Base-by-base conservation (phyloP, 2,888 invertebrate species). In the Athalia circularis region DNA sequence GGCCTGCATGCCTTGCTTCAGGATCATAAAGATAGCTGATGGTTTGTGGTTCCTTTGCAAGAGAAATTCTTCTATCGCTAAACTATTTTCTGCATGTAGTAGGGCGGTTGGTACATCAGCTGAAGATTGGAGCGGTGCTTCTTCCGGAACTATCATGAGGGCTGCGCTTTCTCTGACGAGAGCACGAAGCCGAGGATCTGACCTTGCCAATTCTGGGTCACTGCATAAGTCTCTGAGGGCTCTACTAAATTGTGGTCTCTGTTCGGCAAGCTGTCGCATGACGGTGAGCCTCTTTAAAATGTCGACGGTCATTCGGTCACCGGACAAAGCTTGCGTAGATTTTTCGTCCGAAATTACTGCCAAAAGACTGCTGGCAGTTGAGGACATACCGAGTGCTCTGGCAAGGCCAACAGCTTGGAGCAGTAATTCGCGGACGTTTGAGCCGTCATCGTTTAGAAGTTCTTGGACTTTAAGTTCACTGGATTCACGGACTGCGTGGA, bases 31-130 rank as follows among this genome's bases (percentile, higher is more conserved):
- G 5, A 89, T 89, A 0, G 94, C 93, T 8, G 93, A 93, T 0
- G 92, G 92, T 81, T 92, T 92, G 81, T 92, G 92, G 72, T 81
- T 86, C 82, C 93, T 91, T 85, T 93, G 92, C 82, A 94, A 92
- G 67, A 95, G 89, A 85, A 94, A 95, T 83, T 95, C 95, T 90
- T 95, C 95, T 91, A 95, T 94, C 0, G 95, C 95, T n/a, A 95
- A 90, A 84, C 94, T 93, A 85, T 95, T 95, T 85, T 94, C 94
- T 3, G 93, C 92, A 83, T 93, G 92, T 79, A 95, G 92, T 47
- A 95, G 89, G 78, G 93, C 93, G 4, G 93, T 89, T 11, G 96
- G 95, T n/a, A 95, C 93, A 81, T 95, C 95, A 80, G 92, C 93
- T 2, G 95, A 95, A 59, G 93, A 94, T 84, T 93, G 89, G 11